These are phyloP conservation scores for Nowickia ferox DNA, from an alignment of 2,888 invertebrate genomes.

Conservation along the genomic window DNA sequence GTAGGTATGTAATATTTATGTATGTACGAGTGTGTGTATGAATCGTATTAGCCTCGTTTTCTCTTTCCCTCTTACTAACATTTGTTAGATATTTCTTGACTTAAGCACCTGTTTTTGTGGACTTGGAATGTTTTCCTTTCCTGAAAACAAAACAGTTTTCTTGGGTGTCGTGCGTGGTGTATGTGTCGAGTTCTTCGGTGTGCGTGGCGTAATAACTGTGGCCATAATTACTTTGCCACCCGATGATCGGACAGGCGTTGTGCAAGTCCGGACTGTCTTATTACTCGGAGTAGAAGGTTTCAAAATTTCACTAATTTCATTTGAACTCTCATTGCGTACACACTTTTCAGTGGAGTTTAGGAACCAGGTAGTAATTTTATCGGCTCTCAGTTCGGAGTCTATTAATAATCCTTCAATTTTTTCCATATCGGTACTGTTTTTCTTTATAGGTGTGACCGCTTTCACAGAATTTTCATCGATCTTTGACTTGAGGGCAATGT, in stretches of 20 bases:
- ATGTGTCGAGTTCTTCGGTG: conserved; percentile 71
- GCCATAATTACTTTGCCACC: conserved; percentile 55
- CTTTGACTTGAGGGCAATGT: conserved; percentile 81
- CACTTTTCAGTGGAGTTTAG: conserved; percentile 77
- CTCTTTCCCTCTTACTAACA: background rate
- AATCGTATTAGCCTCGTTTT: background rate
- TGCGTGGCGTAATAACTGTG: conserved; percentile 72
- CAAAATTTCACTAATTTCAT: conserved; percentile 78
- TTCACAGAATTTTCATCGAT: conserved; percentile 76
- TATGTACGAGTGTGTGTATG: conserved; percentile 18
- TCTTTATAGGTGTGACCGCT: conserved; percentile 72
- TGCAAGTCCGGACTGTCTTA: conserved; percentile 71
- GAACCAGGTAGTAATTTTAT: conserved; percentile 81
- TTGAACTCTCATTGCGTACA: conserved; percentile 78
- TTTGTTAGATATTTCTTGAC: conserved; percentile 78
- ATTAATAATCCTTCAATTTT: conserved; percentile 80
- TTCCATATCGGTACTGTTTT: conserved; percentile 79
- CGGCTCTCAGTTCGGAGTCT: conserved; percentile 80
- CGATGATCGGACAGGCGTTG: conserved; percentile 71
- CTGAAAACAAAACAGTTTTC: conserved; percentile 81
- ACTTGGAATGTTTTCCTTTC: conserved; percentile 82
- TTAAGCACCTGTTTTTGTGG: conserved; percentile 82
- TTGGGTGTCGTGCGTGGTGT: conserved; percentile 81
- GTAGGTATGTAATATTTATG: no score
- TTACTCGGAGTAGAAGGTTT: conserved; percentile 76